A percentile compares a stretch with the other conserved stretches of the same genome.
These are phyloP conservation scores for Procavia capensis DNA, from an alignment of 2,113 vertebrate genomes.

Conservation along the genomic window DNA sequence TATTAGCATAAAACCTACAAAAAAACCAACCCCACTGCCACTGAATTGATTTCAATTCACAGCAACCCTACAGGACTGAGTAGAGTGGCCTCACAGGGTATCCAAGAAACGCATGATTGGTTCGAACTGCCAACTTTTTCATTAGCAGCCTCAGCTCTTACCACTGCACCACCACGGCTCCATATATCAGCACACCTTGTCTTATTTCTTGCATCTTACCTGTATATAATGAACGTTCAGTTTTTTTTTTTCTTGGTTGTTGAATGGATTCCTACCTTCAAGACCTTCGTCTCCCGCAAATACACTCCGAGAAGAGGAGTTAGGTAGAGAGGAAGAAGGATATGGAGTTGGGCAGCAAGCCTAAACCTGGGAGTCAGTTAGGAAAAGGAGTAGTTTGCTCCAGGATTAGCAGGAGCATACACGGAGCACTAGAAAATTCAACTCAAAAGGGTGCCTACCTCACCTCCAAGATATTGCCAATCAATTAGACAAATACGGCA, in stretches of 20 bases:
- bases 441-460: neutral
- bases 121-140: no score
- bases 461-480: neutral
- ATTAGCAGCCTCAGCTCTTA: no score
- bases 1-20: neutral
- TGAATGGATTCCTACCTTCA: constrained; percentile 2
- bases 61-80: no score
- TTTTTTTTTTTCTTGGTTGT: neutral
- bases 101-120: no score
- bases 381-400: neutral
- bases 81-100: no score
- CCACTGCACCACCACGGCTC: no score
- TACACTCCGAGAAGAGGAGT: constrained; percentile 22
- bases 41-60: no score
- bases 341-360: neutral
- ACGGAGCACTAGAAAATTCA: neutral
- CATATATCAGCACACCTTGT: neutral
- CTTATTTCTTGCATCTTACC: constrained; percentile 13
- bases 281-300: neutral
- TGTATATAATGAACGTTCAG: neutral
- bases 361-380: neutral
- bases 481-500: neutral
- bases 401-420: neutral
- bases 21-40: no score
- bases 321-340: neutral